Base-by-base conservation (phyloP, 2,797 vertebrate species). In the Cuculus canorus region DNA sequence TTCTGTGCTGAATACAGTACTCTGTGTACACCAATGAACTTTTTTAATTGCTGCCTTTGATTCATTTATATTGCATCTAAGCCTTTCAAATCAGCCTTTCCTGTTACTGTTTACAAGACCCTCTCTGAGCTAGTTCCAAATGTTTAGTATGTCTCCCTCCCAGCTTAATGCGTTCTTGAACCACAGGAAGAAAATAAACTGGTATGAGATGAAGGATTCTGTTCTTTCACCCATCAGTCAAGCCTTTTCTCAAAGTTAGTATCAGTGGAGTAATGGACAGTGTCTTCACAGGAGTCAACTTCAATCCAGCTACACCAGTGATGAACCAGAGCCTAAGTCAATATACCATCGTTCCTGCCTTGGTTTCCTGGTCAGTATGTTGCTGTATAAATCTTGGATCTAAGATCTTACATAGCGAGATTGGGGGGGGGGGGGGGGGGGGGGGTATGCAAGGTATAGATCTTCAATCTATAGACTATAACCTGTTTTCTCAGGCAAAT, bases 141-240 rank as follows among this genome's bases (percentile, higher is more conserved):
- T 12, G 9, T 16, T 86, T 79, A 59, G 2, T 53, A 0, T 47
- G 24, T 32, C 10, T 65, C 23, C 4, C 12, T 75, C 43, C 33
- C 13, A 54, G 11, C 22, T 79, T 18, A 22, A 8, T 10, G 25
- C 25, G 9, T 47, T 82, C 23, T 50, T 65, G 37, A 78, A 17
- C 17, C 48, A 14, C 18, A 39, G 17, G 32, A 50, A n/a, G n/a
- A n/a, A 56, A 11, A 21, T 13, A n/a, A 68, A 21, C 10, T 56
- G 23, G 5, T 45, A 3, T 25, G 33, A 85, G 13, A 54, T 30
- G 47, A 73, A 59, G 12, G 41, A 17, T 81, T 81, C 57, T 56
- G 0, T 57, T 52, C 9, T 77, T 66, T 48, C 2, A n/a, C n/a
- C n/a, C n/a, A n/a, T n/a, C n/a, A 35, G 0, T 12, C 37, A 21